Percentiles rank a stretch among this genome's conserved stretches.
These are phyloP conservation scores for Drosophila formosana DNA, from an alignment of 2,888 invertebrate genomes.

Conservation along the genomic window DNA sequence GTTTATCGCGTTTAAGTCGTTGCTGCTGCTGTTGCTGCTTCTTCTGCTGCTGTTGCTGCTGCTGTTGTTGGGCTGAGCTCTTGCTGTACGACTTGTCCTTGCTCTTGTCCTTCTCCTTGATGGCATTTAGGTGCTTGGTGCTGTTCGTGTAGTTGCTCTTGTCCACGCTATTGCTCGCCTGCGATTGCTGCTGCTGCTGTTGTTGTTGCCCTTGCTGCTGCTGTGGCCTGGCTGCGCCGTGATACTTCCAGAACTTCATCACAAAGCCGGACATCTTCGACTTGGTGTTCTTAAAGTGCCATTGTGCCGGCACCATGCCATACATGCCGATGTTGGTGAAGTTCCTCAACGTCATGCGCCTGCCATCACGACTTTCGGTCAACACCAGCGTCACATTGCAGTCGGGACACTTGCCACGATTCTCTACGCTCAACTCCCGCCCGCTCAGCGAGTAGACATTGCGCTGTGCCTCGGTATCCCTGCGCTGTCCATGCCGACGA, in stretches of 20 bases:
- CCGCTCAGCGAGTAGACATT: conserved; percentile 88
- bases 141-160: conserved; percentile 42
- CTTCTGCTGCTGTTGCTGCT: conserved; percentile 43
- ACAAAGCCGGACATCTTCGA: conserved; percentile 90
- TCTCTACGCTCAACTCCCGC: conserved; percentile 89
- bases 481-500: conserved; percentile 87
- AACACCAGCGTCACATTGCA: conserved; percentile 88
- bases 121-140: conserved; percentile 56
- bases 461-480: conserved; percentile 87
- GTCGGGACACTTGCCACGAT: conserved; percentile 90
- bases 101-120: conserved; percentile 66
- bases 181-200: conserved; percentile 34
- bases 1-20: conserved; percentile 43
- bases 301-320: conserved; percentile 90
- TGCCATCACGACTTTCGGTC: conserved; percentile 87
- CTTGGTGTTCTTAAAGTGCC: conserved; percentile 86
- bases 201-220: conserved; percentile 19
- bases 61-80: conserved; percentile 1
- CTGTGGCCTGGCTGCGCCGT: conserved; percentile 57
- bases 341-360: conserved; percentile 87
- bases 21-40: conserved; percentile 42
- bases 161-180: conserved; percentile 36
- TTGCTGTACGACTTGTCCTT: conserved; percentile 49
- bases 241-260: conserved; percentile 94
- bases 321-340: conserved; percentile 88